Conservation (phyloP, 2,797 vertebrate species). For the Darevskia nairensis region DNA sequence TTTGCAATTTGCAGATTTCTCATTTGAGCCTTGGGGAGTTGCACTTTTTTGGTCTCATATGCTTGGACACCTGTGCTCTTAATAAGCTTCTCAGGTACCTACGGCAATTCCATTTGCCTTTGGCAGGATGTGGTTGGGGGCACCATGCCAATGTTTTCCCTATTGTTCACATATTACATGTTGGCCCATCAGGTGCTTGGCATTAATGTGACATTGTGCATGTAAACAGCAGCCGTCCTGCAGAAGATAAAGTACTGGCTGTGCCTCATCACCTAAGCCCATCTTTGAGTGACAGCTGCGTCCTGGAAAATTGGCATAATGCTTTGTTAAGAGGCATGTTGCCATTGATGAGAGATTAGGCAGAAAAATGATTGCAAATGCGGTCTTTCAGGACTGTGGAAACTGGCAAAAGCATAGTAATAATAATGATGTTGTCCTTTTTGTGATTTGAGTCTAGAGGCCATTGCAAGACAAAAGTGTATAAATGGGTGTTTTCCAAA, state of each 20-base stretch:
- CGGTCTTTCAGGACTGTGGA: constrained; percentile 37
- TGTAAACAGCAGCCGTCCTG: constrained; percentile 47
- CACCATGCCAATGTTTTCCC: constrained; percentile 23
- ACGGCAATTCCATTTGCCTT: constrained; percentile 24
- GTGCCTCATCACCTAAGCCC: constrained; percentile 39
- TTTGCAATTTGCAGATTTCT: neutral
- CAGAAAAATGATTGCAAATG: constrained; percentile 63
- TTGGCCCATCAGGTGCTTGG: constrained; percentile 56
- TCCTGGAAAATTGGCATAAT: constrained; percentile 64
- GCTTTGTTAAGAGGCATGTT: constrained; percentile 51
- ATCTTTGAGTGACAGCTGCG: constrained; percentile 63
- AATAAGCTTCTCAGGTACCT: constrained; percentile 2
- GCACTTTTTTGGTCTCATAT: neutral
- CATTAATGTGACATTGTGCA: constrained; percentile 31
- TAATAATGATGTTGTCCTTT: constrained; percentile 52
- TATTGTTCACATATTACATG: constrained; percentile 35
- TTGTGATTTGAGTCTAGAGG: constrained; percentile 34
- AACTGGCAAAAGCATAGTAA: constrained; percentile 26
- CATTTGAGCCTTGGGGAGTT: neutral
- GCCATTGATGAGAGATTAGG: constrained; percentile 56
- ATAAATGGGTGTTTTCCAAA: neutral
- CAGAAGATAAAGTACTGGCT: constrained; percentile 51
- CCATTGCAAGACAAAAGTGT: neutral
- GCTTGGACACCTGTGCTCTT: neutral
- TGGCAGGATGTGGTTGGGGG: constrained; percentile 32